These are phyloP conservation scores for Eriosoma lanigerum DNA, from an alignment of 1,140 invertebrate species.

Conservation along the genomic window DNA sequence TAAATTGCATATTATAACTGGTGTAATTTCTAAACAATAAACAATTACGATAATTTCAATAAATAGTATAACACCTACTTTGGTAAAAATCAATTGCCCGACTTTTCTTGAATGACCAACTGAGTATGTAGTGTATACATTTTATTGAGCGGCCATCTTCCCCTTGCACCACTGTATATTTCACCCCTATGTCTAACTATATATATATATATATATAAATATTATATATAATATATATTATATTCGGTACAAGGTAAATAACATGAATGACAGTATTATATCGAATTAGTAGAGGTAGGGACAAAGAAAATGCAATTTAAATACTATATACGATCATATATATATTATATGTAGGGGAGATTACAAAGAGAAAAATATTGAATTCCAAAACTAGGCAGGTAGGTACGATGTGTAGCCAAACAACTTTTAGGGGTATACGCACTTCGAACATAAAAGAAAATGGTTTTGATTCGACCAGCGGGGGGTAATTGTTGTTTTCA, in stretches of 20 bases:
- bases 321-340: background rate
- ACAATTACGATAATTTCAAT: no score
- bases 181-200: no score
- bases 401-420: background rate
- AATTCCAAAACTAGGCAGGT: slow-evolving; percentile 25
- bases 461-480: slow-evolving; percentile 22
- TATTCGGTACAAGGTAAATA: background rate
- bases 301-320: slow-evolving; percentile 12
- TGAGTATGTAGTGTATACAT: no score
- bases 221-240: background rate
- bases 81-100: no score
- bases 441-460: background rate
- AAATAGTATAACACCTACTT: no score
- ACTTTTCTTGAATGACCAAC: no score
- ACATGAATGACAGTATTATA: background rate
- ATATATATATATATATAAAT: no score
- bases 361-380: slow-evolving; percentile 45
- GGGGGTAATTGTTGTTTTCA: slow-evolving; percentile 22
- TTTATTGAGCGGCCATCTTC: no score
- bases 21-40: no score
- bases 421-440: background rate
- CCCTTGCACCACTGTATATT: no score
- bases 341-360: background rate
- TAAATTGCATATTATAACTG: no score
- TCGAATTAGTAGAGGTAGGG: slow-evolving; percentile 16